Evolutionary conservation across 2,888 invertebrate genomes (phyloP), one percentile per base, ranked within the genome.

Genomic region (Hedya salicella): DNA sequence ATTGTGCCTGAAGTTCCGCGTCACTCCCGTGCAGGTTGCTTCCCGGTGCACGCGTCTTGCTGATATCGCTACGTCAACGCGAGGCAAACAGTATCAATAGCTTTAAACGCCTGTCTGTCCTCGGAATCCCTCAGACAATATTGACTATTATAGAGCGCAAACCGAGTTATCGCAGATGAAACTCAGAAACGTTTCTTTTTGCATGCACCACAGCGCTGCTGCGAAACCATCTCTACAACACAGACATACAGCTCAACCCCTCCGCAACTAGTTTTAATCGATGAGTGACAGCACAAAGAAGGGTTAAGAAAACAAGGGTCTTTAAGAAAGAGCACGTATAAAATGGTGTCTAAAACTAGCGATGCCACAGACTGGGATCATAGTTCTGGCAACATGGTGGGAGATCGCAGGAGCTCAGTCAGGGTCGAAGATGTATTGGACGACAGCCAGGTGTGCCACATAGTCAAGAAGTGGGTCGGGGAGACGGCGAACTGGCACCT

Each of bases 361-460:
- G 21, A 5, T 32, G 36, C 19, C 21, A 14, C 64, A 64, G 64
- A 57, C 36, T 52, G 17, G 14, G 21, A 42, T 32, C 17, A 21
- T 9, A 42, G 30, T 32, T 19, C 13, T 9, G 44, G 42, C n/a
- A 40, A 53, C 19, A 65, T 65, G 59, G 65, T 52, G 8, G 42
- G 32, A 11, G 52, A 59, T 39, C 25, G 21, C 44, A 39, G 8
- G 17, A 48, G 62, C 19, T 68, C 63, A 68, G 70, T 46, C 60
- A 56, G 44, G 0, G 67, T 83, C 3, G 70, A 75, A 44, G 75
- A 79, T 21, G 65, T 87, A 0, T 69, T 88, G 21, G 77, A 72
- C 3, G 79, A 81, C 46, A 80, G 52, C 17, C 82, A 86, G 62
- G 65, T 87, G 0, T 65, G 73, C 3, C 68, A 74, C 1, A 71